Evolutionary conservation across 92 coral and sea anemone genomes (phyloP).

Genomic region (Heteractis magnifica): DNA sequence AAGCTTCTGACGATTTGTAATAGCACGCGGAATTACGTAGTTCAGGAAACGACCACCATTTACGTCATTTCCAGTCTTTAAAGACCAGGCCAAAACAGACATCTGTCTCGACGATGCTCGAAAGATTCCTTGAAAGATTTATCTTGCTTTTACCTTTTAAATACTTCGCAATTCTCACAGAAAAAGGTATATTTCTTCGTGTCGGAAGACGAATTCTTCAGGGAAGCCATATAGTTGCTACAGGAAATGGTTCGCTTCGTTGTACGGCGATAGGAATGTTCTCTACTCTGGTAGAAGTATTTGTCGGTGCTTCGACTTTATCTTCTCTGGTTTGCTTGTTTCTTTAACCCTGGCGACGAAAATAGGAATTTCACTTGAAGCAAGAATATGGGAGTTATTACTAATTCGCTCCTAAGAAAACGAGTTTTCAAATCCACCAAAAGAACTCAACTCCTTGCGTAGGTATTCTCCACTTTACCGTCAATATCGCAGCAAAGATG

Average conservation of each 20-base stretch:
- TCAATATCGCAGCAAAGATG: not conserved
- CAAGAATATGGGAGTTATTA: not conserved
- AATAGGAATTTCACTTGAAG: not conserved
- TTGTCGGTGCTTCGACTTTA: not conserved
- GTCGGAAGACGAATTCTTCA: not conserved
- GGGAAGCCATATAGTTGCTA: not conserved
- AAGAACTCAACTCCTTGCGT: not conserved
- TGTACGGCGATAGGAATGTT: not conserved
- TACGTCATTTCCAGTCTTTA: slow-evolving; percentile 1
- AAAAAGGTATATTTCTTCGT: not conserved
- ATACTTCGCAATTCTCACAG: no score
- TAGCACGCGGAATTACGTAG: not conserved
- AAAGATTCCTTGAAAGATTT: no score
- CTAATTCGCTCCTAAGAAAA: not conserved
- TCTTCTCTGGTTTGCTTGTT: not conserved
- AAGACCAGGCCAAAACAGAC: not conserved
- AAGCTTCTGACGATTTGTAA: not conserved
- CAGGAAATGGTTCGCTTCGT: not conserved
- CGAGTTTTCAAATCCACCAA: not conserved
- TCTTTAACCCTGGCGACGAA: not conserved
- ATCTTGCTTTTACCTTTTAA: no score
- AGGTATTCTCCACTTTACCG: not conserved
- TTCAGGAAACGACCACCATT: not conserved
- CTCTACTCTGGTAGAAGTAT: not conserved
- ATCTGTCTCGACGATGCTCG: not conserved